Conservation (phyloP, 2,113 vertebrate genomes). For the Chascanopsetta lugubris region DNA sequence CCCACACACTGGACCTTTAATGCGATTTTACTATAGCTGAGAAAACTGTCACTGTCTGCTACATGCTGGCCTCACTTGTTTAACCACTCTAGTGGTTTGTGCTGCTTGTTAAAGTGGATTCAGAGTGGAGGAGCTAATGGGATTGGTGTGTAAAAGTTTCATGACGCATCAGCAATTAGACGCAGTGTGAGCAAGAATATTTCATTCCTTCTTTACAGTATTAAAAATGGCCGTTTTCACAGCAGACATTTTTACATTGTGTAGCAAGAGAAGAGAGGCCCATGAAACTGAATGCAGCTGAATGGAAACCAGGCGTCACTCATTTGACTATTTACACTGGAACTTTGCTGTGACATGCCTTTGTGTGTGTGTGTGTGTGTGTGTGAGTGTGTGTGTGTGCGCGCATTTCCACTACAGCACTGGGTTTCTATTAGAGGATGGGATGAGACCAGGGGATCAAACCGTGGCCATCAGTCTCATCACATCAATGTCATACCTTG, state of each 20-base stretch:
- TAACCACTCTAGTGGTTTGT: neutral
- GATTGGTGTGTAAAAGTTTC: neutral
- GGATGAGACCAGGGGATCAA: constrained; percentile 46
- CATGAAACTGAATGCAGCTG: neutral
- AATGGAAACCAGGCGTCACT: neutral
- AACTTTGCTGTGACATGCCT: neutral
- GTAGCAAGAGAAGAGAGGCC: too few relatives aligned
- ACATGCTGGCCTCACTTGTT: neutral
- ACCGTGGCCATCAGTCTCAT: constrained; percentile 53
- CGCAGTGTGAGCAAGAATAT: neutral
- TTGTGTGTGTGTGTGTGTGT: neutral
- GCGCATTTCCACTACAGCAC: neutral
- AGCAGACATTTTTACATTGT: too few relatives aligned
- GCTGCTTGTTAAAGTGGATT: neutral
- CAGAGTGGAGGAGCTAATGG: neutral
- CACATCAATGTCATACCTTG: constrained; percentile 60
- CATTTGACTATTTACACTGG: neutral
- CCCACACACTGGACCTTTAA: neutral
- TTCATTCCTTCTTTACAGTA: neutral
- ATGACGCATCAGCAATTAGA: neutral
- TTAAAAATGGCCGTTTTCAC: too few relatives aligned
- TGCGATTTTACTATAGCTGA: neutral
- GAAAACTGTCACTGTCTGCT: too few relatives aligned
- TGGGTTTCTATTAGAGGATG: constrained; percentile 34
- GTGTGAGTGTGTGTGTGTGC: neutral